Conservation (phyloP, 2,888 invertebrate genomes). For the Epiblema foenella region DNA sequence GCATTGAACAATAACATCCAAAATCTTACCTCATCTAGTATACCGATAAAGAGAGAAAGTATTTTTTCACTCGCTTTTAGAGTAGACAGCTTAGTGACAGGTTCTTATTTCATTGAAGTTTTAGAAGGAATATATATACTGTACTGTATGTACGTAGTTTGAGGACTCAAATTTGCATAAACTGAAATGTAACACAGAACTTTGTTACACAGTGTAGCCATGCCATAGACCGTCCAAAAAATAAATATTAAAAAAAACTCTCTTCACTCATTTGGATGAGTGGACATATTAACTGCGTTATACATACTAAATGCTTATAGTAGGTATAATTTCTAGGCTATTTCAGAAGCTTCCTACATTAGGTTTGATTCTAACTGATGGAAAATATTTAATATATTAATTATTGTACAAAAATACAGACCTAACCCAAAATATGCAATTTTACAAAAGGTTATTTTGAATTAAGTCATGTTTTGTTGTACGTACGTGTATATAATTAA, state of each 20-base stretch:
- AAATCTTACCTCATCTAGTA: conserved; percentile 64
- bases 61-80: conserved; percentile 69
- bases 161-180: not conserved
- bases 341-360: not conserved
- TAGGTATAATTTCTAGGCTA: not conserved
- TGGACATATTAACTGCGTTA: not conserved
- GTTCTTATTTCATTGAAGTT: not conserved
- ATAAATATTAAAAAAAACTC: conserved; percentile 15
- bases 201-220: conserved; percentile 22
- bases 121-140: not conserved
- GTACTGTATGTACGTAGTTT: too few relatives aligned
- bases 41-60: conserved; percentile 55
- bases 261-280: conserved; percentile 2
- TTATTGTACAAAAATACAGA: not conserved
- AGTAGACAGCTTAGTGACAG: conserved; percentile 40
- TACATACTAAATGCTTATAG: not conserved
- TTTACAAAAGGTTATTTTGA: not conserved
- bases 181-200: not conserved
- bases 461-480: not conserved
- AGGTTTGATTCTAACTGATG: conserved; percentile 7
- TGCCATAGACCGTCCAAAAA: conserved; percentile 59
- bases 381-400: not conserved
- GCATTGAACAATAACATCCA: conserved; percentile 56
- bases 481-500: not conserved
- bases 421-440: not conserved